A percentile compares a stretch with the other conserved stretches of the same genome.
Conservation (phyloP, 2,888 invertebrate genomes). For the Scrobipalpa atriplicella region DNA sequence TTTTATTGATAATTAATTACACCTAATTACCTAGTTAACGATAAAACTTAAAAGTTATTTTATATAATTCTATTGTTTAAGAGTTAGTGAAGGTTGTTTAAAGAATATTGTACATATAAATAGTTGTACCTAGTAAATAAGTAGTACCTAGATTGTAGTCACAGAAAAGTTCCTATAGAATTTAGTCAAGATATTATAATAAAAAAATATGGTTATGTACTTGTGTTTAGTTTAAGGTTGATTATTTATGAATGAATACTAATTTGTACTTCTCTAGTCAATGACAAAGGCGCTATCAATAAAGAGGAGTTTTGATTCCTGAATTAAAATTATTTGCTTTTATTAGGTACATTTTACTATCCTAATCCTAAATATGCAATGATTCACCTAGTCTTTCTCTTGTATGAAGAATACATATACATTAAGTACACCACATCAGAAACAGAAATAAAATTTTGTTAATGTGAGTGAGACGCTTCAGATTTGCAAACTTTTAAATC, state of each 20-base stretch:
- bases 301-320: slow-evolving; percentile 66
- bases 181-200: background rate
- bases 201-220: slow-evolving; percentile 2
- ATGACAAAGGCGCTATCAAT: slow-evolving; percentile 65
- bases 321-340: slow-evolving; percentile 40
- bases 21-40: no score
- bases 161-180: slow-evolving; percentile 26
- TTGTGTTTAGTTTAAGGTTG: slow-evolving; percentile 47
- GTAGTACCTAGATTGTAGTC: background rate
- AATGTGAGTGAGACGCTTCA: no score
- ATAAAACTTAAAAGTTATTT: no score
- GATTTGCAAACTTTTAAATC: no score
- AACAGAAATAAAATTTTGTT: no score
- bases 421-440: no score
- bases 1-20: background rate
- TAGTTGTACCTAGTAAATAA: background rate
- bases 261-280: slow-evolving; percentile 73
- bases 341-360: slow-evolving; percentile 26
- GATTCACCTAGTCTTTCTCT: no score
- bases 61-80: background rate
- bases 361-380: background rate
- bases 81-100: background rate
- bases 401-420: no score
- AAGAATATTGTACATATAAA: background rate
- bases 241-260: slow-evolving; percentile 58